Conservation (phyloP, 2,888 invertebrate genomes). For the Limenitis camilla region DNA sequence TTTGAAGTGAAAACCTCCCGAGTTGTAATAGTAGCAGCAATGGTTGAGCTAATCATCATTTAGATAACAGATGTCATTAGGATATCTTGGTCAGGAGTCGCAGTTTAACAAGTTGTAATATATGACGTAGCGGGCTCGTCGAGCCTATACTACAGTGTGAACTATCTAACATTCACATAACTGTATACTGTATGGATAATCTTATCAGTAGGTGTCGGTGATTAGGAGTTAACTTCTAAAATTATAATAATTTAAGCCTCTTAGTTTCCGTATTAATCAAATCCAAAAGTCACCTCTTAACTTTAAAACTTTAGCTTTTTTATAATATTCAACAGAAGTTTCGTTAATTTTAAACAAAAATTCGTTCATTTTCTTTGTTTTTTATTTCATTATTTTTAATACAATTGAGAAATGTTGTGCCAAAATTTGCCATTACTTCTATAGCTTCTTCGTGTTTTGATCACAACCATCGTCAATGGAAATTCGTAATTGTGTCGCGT, state of each 20-base stretch:
- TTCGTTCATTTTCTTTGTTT: too few species aligned
- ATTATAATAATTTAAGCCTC: background rate
- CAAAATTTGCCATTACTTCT: too few species aligned
- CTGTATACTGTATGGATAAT: background rate
- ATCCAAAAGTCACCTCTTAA: too few species aligned
- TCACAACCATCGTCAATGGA: too few species aligned
- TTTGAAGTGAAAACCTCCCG: background rate
- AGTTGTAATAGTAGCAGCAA: constrained; percentile 14
- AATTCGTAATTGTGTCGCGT: too few species aligned
- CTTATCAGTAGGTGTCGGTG: constrained; percentile 3
- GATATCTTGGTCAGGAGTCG: constrained; percentile 38
- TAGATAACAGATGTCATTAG: constrained; percentile 41
- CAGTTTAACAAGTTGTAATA: constrained; percentile 36
- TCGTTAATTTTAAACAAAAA: too few species aligned
- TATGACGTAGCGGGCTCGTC: constrained; percentile 20
- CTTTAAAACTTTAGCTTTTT: too few species aligned
- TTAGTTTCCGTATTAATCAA: too few species aligned
- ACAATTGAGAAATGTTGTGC: too few species aligned
- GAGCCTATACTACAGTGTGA: constrained; percentile 14
- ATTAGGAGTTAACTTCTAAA: constrained; percentile 5
- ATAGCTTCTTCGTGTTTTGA: too few species aligned
- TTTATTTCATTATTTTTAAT: too few species aligned
- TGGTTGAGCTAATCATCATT: constrained; percentile 40
- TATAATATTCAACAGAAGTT: too few species aligned
- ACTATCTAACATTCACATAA: background rate